Conservation (phyloP, 2,113 vertebrate genomes). For the Nyctibius bracteatus region DNA sequence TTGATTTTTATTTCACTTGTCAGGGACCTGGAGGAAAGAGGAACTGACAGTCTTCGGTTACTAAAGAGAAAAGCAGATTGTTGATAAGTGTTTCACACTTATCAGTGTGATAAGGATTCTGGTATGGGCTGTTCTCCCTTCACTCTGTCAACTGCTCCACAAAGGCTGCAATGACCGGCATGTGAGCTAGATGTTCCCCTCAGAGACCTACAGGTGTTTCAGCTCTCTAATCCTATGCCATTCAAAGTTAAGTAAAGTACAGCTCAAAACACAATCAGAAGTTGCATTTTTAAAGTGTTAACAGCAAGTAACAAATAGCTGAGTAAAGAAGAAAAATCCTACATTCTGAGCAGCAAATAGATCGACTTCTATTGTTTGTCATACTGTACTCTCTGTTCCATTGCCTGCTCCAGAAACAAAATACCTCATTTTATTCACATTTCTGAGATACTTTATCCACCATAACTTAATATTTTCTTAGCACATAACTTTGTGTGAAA, state of each 20-base stretch:
- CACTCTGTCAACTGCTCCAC: not conserved
- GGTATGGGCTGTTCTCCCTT: not conserved
- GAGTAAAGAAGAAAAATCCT: not conserved
- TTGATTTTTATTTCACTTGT: not conserved
- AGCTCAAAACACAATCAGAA: not conserved
- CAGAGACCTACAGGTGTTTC: not conserved
- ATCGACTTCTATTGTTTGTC: not conserved
- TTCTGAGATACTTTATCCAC: not conserved
- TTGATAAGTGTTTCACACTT: too few relatives aligned
- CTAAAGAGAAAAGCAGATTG: not conserved
- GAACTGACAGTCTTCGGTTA: not conserved
- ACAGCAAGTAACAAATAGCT: not conserved
- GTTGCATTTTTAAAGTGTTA: not conserved
- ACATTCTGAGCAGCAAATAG: not conserved
- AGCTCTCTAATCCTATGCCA: not conserved
- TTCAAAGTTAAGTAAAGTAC: not conserved
- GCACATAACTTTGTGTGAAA: not conserved
- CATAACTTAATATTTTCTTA: not conserved
- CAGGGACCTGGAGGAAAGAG: not conserved
- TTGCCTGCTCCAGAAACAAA: not conserved
- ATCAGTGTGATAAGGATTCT: not conserved
- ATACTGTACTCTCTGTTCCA: not conserved
- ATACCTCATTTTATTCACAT: not conserved
- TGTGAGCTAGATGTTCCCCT: not conserved
- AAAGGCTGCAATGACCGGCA: not conserved